Base-by-base conservation (phyloP, 2,113 vertebrate species). In the Pterocles gutturalis region DNA sequence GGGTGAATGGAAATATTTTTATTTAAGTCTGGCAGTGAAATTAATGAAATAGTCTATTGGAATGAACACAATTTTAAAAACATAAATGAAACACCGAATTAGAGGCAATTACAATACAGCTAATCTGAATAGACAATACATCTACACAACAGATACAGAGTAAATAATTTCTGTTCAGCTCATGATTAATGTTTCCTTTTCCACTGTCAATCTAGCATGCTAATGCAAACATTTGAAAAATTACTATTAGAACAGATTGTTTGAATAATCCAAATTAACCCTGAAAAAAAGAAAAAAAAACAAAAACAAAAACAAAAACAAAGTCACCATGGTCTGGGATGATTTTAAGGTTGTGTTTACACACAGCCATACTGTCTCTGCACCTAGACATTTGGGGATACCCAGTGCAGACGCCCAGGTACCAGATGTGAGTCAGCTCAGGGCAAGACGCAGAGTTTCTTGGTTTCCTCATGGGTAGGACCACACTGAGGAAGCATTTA, bases 141-240 rank as follows among this genome's bases (percentile, higher is more conserved):
- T 83, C 28, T 33, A 62, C 49, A 58, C 36, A 83, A 85, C 17
- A 87, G 85, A 87, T 67, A 67, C 84, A 90, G 58, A 83, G 41
- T 49, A 83, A 96, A 91, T 90, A 70, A 87, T 36, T 79, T 89
- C 69, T 85, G 57, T 49, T 95, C 38, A 45, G 31, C 17, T 90
- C 87, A 25, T 89, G 75, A 83, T 31, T 72, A 41, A 36, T 34
- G 20, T 79, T 72, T 61, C 10, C 7, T 65, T 85, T 65, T 57
- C 31, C 70, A 53, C 19, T 83, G 73, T 65, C 87, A 91, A 57
- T 41, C 10, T 36, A 34, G 10, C 5, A 53, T 38, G 17, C 25
- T 83, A 65, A 61, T 33, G 11, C 6, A 79, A 91, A 67, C 28
- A 79, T 94, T 5, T n/a, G 33, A 86, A 66, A 96, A 87, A n/a